Conservation (phyloP, 2,888 invertebrate species). For the Trisateles emortualis region DNA sequence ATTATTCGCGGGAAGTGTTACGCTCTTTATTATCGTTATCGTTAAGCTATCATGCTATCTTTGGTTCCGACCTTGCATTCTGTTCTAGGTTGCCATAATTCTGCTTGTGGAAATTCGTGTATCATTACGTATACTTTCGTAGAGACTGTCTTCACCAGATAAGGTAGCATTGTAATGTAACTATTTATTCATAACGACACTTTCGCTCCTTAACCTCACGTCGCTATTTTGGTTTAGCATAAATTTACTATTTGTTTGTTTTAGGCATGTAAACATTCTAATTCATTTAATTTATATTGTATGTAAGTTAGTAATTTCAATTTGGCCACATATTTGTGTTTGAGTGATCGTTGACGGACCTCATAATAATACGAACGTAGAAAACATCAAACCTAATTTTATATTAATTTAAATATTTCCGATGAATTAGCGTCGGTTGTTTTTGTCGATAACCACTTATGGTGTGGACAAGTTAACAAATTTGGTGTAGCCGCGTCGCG, state of each 20-base stretch:
- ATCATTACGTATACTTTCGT: slow-evolving; percentile 26
- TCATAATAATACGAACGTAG: too few relatives aligned
- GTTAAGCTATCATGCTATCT: slow-evolving; percentile 62
- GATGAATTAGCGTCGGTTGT: slow-evolving; percentile 51
- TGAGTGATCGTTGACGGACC: too few relatives aligned
- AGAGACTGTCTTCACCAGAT: slow-evolving; percentile 21
- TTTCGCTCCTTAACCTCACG: slow-evolving; percentile 57
- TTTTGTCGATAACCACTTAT: slow-evolving; percentile 59
- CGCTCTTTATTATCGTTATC: slow-evolving; percentile 62
- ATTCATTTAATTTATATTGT: slow-evolving; percentile 67
- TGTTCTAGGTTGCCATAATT: slow-evolving; percentile 33
- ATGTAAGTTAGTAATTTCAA: slow-evolving; percentile 47
- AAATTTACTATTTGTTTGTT: slow-evolving; percentile 52
- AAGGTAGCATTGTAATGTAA: slow-evolving; percentile 20
- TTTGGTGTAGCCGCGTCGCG: slow-evolving; percentile 64
- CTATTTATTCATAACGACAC: slow-evolving; percentile 41
- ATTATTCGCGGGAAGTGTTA: slow-evolving; percentile 48
- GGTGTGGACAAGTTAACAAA: slow-evolving; percentile 70
- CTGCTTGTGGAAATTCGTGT: slow-evolving; percentile 30
- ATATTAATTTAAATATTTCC: slow-evolving; percentile 30
- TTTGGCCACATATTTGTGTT: slow-evolving; percentile 56
- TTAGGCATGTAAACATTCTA: slow-evolving; percentile 56
- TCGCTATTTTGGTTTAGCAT: slow-evolving; percentile 51
- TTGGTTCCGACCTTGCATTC: slow-evolving; percentile 61
- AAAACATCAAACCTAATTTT: slow-evolving; percentile 21